Conservation (phyloP, 2,888 invertebrate genomes). For the Marronus borbonicus region DNA sequence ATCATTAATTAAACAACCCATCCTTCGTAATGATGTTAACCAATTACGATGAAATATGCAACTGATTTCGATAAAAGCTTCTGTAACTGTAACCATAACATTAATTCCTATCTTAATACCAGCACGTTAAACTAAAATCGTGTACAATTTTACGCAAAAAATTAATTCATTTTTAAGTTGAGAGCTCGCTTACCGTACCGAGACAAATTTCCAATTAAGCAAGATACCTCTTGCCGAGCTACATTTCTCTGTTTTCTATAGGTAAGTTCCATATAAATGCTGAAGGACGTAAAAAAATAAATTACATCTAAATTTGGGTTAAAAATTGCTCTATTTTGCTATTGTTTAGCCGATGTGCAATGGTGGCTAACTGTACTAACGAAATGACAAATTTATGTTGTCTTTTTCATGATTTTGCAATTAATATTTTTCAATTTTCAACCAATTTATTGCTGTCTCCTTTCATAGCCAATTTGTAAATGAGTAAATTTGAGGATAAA, state of each 20-base stretch:
- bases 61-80: slow-evolving; percentile 20
- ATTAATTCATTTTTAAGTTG: slow-evolving; percentile 21
- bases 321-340: too few relatives aligned
- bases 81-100: background rate
- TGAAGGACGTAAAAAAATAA: background rate
- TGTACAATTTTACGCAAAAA: slow-evolving; percentile 17
- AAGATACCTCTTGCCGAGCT: background rate
- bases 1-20: background rate
- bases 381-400: too few relatives aligned
- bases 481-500: too few relatives aligned
- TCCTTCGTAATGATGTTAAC: background rate
- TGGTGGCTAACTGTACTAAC: too few relatives aligned
- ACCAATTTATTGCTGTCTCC: too few relatives aligned
- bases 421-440: too few relatives aligned
- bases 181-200: slow-evolving; percentile 17
- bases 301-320: background rate
- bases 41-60: slow-evolving; percentile 16
- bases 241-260: background rate
- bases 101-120: slow-evolving; percentile 13
- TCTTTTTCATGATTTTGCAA: too few relatives aligned
- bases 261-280: background rate
- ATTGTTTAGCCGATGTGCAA: too few relatives aligned
- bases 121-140: slow-evolving; percentile 21
- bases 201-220: slow-evolving; percentile 23
- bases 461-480: too few relatives aligned